These are phyloP conservation scores for Cirrhinus molitorella DNA, from an alignment of 2,797 vertebrate genomes.

Conservation along the genomic window DNA sequence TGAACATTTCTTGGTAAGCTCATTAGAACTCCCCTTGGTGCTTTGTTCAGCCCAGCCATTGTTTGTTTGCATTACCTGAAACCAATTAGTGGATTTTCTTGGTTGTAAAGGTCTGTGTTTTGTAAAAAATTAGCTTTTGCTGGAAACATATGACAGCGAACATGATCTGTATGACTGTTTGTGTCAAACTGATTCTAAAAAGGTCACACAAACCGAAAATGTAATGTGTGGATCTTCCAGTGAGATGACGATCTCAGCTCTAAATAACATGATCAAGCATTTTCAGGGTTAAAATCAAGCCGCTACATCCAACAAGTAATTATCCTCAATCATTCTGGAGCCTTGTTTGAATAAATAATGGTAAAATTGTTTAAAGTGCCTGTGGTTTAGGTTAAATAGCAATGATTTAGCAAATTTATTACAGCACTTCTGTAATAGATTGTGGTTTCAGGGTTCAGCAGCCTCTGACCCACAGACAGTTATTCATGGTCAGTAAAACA, in stretches of 20 bases:
- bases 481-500: not conserved
- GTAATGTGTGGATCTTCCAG: not conserved
- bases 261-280: not conserved
- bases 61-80: slow-evolving; percentile 32
- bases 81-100: slow-evolving; percentile 2
- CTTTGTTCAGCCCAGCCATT: slow-evolving; percentile 3
- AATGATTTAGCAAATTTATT: not conserved
- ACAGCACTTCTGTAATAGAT: not conserved
- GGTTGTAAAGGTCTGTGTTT: not conserved
- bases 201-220: not conserved
- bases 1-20: slow-evolving; percentile 9
- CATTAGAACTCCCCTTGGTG: slow-evolving; percentile 8
- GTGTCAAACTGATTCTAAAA: not conserved
- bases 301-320: not conserved
- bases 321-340: slow-evolving; percentile 2
- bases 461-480: slow-evolving; percentile 13
- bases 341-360: not conserved
- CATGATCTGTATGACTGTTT: not conserved
- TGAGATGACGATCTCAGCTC: not conserved
- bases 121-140: not conserved
- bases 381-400: not conserved
- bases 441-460: slow-evolving; percentile 3
- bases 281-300: not conserved
- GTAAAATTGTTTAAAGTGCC: not conserved
- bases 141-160: not conserved